Percentiles rank a stretch among this genome's conserved stretches.
Evolutionary conservation across 2,113 vertebrate species (phyloP).

Genomic region (Athene noctua): DNA sequence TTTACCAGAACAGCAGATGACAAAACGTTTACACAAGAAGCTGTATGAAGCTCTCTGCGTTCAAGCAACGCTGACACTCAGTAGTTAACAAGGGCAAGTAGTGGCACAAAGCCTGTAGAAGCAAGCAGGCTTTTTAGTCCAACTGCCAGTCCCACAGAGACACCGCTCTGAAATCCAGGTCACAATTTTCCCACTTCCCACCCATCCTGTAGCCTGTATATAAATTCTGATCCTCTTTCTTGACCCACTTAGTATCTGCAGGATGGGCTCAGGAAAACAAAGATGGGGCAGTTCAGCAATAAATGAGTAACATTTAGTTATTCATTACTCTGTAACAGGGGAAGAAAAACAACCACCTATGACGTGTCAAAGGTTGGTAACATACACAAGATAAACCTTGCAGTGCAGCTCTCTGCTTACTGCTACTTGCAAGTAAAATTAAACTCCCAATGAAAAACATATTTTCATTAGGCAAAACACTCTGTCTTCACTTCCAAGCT

Average conservation of each 20-base stretch:
- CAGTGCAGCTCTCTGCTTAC: not conserved
- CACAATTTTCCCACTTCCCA: not conserved
- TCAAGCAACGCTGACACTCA: not conserved
- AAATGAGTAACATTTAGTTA: not conserved
- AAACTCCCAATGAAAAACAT: not conserved
- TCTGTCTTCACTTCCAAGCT: not conserved
- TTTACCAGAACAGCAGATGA: not conserved
- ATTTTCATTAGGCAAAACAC: not conserved
- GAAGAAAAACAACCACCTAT: not conserved
- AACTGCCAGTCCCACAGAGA: not conserved
- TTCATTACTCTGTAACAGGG: not conserved
- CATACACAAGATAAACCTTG: not conserved
- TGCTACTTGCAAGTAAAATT: not conserved
- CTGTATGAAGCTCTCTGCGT: not conserved
- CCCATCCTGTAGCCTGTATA: not conserved
- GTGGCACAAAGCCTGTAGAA: not conserved
- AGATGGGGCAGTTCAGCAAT: not conserved
- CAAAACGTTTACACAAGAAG: not conserved
- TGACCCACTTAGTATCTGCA: not conserved
- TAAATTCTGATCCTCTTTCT: not conserved
- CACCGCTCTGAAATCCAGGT: not conserved
- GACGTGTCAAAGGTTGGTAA: not conserved
- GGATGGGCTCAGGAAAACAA: not conserved
- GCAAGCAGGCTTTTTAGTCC: not conserved
- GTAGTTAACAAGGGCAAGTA: not conserved